phyloP scores from a whole-genome alignment of 2,113 vertebrate species.

The Miniopterus natalensis region DNA sequence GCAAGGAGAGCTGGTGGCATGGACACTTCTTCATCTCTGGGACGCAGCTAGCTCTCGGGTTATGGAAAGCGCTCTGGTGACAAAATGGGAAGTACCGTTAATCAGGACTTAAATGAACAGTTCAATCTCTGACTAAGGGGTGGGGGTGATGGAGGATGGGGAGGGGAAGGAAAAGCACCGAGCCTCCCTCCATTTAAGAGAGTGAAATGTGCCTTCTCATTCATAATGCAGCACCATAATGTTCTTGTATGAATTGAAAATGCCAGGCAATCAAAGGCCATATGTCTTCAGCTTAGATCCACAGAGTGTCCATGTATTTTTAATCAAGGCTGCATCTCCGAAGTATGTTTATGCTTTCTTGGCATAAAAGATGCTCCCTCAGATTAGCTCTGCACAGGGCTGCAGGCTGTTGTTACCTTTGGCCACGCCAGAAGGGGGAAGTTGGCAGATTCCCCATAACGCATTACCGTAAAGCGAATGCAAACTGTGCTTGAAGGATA shows the following conservation, averaged over 20 bases:
- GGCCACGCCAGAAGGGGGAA: conserved; percentile 62
- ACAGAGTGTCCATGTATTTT: conserved; percentile 89
- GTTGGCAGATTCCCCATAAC: conserved; percentile 71
- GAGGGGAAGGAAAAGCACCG: conserved; percentile 51
- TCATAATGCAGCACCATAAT: conserved; percentile 88
- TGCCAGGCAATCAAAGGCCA: conserved; percentile 89
- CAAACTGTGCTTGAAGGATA: conserved; percentile 46
- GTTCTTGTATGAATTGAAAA: conserved; percentile 88
- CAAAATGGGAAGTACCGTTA: conserved; percentile 65
- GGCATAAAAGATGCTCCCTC: conserved; percentile 64
- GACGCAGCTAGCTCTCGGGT: background rate
- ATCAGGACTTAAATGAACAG: conserved; percentile 83
- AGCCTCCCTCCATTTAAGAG: conserved; percentile 77
- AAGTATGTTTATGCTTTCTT: conserved; percentile 86
- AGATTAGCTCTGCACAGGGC: conserved; percentile 66
- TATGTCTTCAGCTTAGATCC: conserved; percentile 90
- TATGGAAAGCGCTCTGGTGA: conserved; percentile 2
- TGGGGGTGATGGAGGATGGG: background rate
- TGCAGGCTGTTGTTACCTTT: conserved; percentile 65
- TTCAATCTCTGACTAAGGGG: conserved; percentile 60
- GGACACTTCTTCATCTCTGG: background rate
- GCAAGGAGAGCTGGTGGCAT: background rate
- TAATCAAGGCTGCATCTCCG: conserved; percentile 88
- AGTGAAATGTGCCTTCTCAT: conserved; percentile 84
- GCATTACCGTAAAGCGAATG: conserved; percentile 72